Evolutionary conservation across 2,888 invertebrate species (phyloP), one percentile per base, ranked within the genome.

Genomic region (Biston stratarius): DNA sequence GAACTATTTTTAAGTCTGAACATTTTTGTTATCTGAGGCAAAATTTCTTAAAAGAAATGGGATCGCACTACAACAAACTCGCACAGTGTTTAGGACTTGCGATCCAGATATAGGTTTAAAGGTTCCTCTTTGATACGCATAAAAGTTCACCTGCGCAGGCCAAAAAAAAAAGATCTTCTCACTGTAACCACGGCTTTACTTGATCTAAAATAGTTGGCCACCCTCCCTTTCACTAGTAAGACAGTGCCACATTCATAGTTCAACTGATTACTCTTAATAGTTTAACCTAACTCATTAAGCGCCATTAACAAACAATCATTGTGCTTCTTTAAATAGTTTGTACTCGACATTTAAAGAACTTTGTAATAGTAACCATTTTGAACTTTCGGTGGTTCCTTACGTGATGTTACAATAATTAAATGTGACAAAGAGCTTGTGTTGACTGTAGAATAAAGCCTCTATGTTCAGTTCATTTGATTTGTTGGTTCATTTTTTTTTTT

Each of bases 141-240:
- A n/a, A 24, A 24, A 1, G 24, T 24, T 24, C 24, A 24, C 1
- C 24, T 24, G 1, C 24, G 3, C 24, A 24, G 24, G 3, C 24
- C 24, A 3, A 1, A 24, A 24, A 24, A 24, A 24, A 24, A 24
- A n/a, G n/a, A 24, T 24, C 24, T 24, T 10, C 11, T 5, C 24
- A 58, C 56, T n/a, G 51, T 74, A 68, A 71, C 65, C 60, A 79
- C 78, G 84, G 84, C 84, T 83, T 82, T 82, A 73, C 82, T 83
- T 83, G 83, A 83, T 89, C 86, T 86, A 84, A 86, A 90, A 89
- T 87, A 90, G 90, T 91, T 91, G 88, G 87, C 84, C 83, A 91
- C 91, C 92, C 91, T 89, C 88, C 92, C 92, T 93, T 93, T 93
- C 92, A 92, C 92, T 90, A 81, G 82, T 84, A 84, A 82, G 87